Conservation (phyloP, 2,797 vertebrate genomes). For the Lutra lutra region DNA sequence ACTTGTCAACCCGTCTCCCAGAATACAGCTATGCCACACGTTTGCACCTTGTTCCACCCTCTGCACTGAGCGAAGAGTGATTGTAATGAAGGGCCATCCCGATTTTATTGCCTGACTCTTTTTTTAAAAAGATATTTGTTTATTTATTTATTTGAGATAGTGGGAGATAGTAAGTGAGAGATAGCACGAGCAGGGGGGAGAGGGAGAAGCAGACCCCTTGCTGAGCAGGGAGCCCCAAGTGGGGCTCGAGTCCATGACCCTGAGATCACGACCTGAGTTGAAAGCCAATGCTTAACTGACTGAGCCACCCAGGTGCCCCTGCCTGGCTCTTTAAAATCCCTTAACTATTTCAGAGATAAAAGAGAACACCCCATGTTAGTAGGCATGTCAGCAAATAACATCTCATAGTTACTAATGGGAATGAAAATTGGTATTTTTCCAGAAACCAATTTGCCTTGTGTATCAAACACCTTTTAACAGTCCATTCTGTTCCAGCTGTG, state of each 20-base stretch:
- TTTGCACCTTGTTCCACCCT: rapidly evolving
- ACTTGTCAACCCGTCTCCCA: not conserved
- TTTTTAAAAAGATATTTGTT: not conserved
- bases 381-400: not conserved
- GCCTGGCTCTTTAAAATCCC: not conserved
- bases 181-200: not conserved
- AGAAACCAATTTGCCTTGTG: not conserved
- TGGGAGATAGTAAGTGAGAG: not conserved
- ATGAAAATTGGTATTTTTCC: not conserved
- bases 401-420: not conserved
- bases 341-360: not conserved
- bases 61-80: not conserved
- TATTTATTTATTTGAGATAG: not conserved
- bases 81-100: not conserved
- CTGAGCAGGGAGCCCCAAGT: not conserved
- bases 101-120: not conserved
- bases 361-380: not conserved
- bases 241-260: too few relatives aligned
- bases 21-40: not conserved
- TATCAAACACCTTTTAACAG: not conserved
- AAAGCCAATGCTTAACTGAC: not conserved
- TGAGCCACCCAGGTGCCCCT: not conserved
- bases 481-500: not conserved
- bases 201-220: not conserved
- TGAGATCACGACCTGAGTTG: not conserved